Conservation (phyloP, 2,113 vertebrate genomes). For the Diphyllodes magnificus region DNA sequence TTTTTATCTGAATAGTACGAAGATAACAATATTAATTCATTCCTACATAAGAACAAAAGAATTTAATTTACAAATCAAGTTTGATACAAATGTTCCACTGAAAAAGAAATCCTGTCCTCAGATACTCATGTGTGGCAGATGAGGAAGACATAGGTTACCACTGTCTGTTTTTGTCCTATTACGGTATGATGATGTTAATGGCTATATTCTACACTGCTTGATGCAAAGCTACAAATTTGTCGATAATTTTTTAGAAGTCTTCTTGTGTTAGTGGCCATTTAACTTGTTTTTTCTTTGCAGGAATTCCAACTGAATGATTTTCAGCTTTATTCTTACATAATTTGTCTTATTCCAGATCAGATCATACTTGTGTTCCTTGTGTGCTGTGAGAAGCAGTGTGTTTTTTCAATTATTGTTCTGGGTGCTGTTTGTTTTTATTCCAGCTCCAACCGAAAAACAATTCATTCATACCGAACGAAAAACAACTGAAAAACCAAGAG, state of each 20-base stretch:
- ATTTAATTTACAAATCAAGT: neutral
- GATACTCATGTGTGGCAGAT: neutral
- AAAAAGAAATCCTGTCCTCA: neutral
- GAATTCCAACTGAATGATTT: neutral
- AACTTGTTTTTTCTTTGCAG: neutral
- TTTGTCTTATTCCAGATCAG: neutral
- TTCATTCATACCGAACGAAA: constrained; percentile 63
- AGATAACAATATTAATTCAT: neutral
- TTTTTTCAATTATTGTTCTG: neutral
- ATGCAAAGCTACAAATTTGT: neutral
- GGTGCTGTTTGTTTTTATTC: constrained; percentile 47
- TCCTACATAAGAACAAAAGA: neutral
- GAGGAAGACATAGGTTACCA: neutral
- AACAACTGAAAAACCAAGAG: constrained; percentile 56
- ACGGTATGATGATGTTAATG: neutral
- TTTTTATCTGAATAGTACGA: neutral
- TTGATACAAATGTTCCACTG: neutral
- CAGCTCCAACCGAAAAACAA: constrained; percentile 65
- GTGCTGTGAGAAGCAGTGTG: neutral
- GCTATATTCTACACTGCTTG: neutral
- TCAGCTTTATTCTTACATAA: neutral
- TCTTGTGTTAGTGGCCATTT: neutral
- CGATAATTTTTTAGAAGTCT: neutral
- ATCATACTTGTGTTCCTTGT: neutral
- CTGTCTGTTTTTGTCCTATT: neutral